Evolutionary conservation across 1,140 invertebrate genomes (phyloP).

Genomic region (Belonocnema kinseyi): DNA sequence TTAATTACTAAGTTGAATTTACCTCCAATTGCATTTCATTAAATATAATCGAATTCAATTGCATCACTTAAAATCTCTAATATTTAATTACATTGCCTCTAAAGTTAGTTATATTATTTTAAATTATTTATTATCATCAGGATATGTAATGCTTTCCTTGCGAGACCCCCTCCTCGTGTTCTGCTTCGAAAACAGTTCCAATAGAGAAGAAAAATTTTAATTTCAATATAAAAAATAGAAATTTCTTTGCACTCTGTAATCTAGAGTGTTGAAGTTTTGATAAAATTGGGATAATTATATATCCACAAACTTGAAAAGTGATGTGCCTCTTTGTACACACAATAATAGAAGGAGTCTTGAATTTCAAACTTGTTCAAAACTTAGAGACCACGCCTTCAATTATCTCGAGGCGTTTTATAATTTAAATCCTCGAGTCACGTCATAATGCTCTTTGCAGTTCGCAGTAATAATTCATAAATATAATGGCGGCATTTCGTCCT

Average conservation of each 20-base stretch:
- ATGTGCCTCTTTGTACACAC: neutral
- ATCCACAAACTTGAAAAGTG: neutral
- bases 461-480: neutral
- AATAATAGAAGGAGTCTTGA: neutral
- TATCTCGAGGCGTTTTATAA: neutral
- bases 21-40: too few relatives aligned
- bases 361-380: neutral
- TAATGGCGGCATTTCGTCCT: neutral
- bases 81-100: too few relatives aligned
- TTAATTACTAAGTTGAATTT: too few relatives aligned
- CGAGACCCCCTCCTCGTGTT: too few relatives aligned
- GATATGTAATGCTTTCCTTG: too few relatives aligned
- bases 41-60: too few relatives aligned
- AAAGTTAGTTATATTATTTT: too few relatives aligned
- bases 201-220: too few relatives aligned
- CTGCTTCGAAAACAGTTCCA: too few relatives aligned
- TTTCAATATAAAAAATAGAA: too few relatives aligned
- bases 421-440: constrained; percentile 2
- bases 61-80: too few relatives aligned
- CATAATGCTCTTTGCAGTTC: constrained; percentile 2
- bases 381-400: neutral
- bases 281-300: neutral
- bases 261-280: neutral
- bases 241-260: neutral
- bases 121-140: too few relatives aligned